Conservation (phyloP, 2,797 vertebrate genomes). For the Darevskia mixta region DNA sequence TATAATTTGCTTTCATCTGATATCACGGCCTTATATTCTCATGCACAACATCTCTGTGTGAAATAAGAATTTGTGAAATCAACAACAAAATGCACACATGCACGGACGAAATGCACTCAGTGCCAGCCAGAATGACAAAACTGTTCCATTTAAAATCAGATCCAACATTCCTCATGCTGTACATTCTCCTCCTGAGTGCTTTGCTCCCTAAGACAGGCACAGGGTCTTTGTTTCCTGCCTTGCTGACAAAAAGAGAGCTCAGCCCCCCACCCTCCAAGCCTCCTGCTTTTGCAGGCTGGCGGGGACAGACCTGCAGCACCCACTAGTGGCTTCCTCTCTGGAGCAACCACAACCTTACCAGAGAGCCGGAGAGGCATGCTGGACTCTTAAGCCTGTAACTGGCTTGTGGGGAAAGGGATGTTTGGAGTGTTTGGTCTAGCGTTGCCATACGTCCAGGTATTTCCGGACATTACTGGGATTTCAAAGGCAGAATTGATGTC, state of each 20-base stretch:
- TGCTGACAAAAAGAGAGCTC: too few relatives aligned
- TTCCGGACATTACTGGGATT: too few relatives aligned
- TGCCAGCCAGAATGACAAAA: conserved; percentile 22
- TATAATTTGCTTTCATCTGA: neutral
- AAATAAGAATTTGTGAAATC: conserved; percentile 53
- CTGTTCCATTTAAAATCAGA: conserved; percentile 24
- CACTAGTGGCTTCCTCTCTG: conserved; percentile 61
- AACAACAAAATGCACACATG: conserved; percentile 29
- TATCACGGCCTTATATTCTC: conserved; percentile 7
- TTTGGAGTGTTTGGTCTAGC: too few relatives aligned
- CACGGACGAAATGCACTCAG: conserved; percentile 40
- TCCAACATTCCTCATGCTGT: neutral
- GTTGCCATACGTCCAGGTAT: conserved; percentile 10
- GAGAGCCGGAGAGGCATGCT: neutral
- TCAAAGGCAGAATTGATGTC: too few relatives aligned
- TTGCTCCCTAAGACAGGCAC: neutral
- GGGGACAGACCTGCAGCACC: conserved; percentile 60
- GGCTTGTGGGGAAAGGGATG: conserved; percentile 23
- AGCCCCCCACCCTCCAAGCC: neutral
- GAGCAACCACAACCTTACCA: too few relatives aligned
- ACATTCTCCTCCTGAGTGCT: neutral
- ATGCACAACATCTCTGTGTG: conserved; percentile 48
- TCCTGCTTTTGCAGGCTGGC: conserved; percentile 34
- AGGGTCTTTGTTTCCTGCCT: neutral
- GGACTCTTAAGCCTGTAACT: neutral